Evolutionary conservation across 1,140 invertebrate genomes (phyloP).

Genomic region (Drosophila burlai): DNA sequence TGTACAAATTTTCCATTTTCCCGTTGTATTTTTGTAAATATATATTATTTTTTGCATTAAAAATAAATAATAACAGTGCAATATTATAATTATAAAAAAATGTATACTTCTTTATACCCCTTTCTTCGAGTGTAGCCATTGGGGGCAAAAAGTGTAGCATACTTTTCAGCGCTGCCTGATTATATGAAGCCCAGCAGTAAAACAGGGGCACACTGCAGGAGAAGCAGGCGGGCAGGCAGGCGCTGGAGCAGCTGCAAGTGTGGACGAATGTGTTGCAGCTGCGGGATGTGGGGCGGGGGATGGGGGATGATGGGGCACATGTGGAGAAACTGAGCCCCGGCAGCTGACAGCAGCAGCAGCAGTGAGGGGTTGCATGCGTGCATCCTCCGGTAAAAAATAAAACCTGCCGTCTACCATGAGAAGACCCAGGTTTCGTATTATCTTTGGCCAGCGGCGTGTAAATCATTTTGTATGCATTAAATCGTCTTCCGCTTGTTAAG

Average conservation of each 20-base stretch:
- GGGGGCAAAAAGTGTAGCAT: slow-evolving; percentile 70
- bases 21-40: neutral
- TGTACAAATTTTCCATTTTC: neutral
- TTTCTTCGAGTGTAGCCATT: slow-evolving; percentile 26
- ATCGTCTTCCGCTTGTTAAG: slow-evolving; percentile 67
- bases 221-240: neutral
- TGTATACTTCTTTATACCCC: accelerated
- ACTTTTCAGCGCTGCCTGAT: slow-evolving; percentile 79
- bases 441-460: slow-evolving; percentile 82
- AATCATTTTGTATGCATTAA: slow-evolving; percentile 84
- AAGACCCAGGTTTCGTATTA: slow-evolving; percentile 58
- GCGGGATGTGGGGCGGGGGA: too few relatives aligned
- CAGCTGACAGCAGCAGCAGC: slow-evolving; percentile 9
- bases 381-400: slow-evolving; percentile 4
- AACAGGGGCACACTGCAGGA: slow-evolving; percentile 8
- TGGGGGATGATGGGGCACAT: neutral
- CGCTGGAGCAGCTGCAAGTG: slow-evolving; percentile 20
- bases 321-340: slow-evolving; percentile 28
- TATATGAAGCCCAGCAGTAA: slow-evolving; percentile 56
- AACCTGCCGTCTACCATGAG: slow-evolving; percentile 2
- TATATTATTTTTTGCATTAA: neutral
- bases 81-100: too few relatives aligned
- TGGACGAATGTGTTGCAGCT: slow-evolving; percentile 15
- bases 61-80: too few relatives aligned
- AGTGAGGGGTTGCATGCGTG: slow-evolving; percentile 16